A percentile compares a stretch with the other conserved stretches of the same genome.
Evolutionary conservation across 2,797 vertebrate genomes (phyloP).

Genomic region (Danio aesculapii): DNA sequence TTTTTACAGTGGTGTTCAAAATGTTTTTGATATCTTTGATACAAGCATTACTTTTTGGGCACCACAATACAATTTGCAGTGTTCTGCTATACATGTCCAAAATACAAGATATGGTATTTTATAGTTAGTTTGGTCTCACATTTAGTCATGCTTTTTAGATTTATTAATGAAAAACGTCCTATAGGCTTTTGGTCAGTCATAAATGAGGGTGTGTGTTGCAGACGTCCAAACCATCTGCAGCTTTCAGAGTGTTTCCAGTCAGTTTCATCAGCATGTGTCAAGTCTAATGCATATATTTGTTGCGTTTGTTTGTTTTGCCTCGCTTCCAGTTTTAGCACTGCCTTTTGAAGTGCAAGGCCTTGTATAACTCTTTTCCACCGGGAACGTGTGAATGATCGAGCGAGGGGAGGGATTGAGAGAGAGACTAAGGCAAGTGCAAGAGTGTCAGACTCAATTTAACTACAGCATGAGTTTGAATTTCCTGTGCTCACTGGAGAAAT

Average conservation of each 20-base stretch:
- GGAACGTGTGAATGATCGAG: neutral
- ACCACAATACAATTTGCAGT: too few species aligned
- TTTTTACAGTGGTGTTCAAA: too few species aligned
- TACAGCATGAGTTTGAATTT: constrained; percentile 15
- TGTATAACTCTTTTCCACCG: constrained; percentile 44
- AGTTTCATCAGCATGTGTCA: constrained; percentile 55
- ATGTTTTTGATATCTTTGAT: too few species aligned
- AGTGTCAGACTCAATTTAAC: constrained; percentile 17
- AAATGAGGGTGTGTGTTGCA: constrained; percentile 38
- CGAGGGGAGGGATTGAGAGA: neutral
- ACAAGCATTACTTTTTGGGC: too few species aligned
- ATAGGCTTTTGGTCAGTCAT: constrained; percentile 49
- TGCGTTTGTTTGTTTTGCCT: constrained; percentile 54
- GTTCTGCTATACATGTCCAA: neutral
- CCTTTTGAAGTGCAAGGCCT: constrained; percentile 49
- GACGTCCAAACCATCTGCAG: constrained; percentile 49
- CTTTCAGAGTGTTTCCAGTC: constrained; percentile 49
- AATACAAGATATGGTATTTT: neutral
- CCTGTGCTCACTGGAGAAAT: neutral
- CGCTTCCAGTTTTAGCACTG: constrained; percentile 46
- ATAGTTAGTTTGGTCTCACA: constrained; percentile 17
- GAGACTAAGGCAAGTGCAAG: constrained; percentile 17
- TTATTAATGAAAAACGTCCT: constrained; percentile 31
- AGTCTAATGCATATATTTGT: constrained; percentile 53
- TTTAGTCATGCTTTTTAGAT: constrained; percentile 40